Conservation (phyloP, 1,140 invertebrate genomes). For the Musca vetustissima region DNA sequence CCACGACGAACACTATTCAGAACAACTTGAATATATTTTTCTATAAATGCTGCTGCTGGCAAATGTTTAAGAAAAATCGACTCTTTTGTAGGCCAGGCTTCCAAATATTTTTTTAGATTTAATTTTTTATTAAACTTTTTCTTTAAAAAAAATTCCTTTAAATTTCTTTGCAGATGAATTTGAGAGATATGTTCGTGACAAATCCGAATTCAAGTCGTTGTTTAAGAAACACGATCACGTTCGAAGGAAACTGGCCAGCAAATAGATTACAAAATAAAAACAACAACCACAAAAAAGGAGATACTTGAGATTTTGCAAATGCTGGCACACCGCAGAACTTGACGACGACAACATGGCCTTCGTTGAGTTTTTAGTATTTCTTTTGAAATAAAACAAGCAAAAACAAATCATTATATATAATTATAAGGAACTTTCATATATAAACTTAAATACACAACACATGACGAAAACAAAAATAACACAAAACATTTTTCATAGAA, state of each 20-base stretch:
- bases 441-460: not conserved
- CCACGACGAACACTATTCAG: too few species aligned
- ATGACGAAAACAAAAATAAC: too few species aligned
- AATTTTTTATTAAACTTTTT: not conserved
- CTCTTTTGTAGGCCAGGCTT: too few species aligned
- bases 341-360: not conserved
- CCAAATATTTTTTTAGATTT: too few species aligned
- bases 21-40: too few species aligned
- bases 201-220: slow-evolving; percentile 24
- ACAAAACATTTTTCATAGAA: too few species aligned
- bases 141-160: too few species aligned
- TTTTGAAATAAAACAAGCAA: not conserved
- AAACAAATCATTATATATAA: not conserved
- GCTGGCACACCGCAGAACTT: not conserved
- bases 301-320: too few species aligned
- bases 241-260: slow-evolving; percentile 9
- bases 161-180: slow-evolving; percentile 26
- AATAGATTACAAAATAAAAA: slow-evolving; percentile 3
- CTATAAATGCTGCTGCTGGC: too few species aligned
- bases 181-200: slow-evolving; percentile 16
- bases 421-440: not conserved
- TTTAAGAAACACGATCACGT: slow-evolving; percentile 28
- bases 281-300: too few species aligned
- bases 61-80: too few species aligned
- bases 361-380: not conserved